These are phyloP conservation scores for Zaprionus inermis DNA, from an alignment of 1,140 invertebrate species.

Conservation along the genomic window DNA sequence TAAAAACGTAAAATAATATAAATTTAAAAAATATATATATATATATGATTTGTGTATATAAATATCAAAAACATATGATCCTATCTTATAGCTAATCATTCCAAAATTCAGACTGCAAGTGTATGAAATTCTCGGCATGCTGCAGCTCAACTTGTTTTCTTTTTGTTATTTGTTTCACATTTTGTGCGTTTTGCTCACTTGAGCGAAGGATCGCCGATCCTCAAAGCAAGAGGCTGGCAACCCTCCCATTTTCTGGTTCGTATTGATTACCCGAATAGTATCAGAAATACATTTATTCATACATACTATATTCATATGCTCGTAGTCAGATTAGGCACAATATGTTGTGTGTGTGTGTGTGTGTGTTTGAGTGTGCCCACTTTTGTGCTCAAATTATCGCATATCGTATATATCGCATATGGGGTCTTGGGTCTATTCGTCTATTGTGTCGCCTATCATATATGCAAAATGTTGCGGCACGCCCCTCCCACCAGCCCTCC, in stretches of 20 bases:
- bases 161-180: conserved; percentile 80
- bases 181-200: conserved; percentile 73
- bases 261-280: conserved; percentile 65
- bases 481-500: conserved; percentile 34
- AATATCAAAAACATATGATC: no score
- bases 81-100: no score
- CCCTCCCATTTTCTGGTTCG: conserved; percentile 3
- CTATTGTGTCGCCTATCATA: conserved; percentile 76
- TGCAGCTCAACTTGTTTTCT: neutral
- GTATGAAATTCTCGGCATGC: no score
- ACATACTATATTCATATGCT: conserved; percentile 37
- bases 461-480: conserved; percentile 69
- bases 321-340: conserved; percentile 59
- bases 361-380: conserved; percentile 31
- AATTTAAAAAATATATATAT: no score
- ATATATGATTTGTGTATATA: no score
- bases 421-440: conserved; percentile 44
- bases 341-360: conserved; percentile 14
- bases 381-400: conserved; percentile 79
- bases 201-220: conserved; percentile 48
- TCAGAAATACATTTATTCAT: neutral
- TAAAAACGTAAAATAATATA: no score
- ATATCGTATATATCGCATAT: conserved; percentile 32
- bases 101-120: no score
- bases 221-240: conserved; percentile 22